Evolutionary conservation across 1,140 invertebrate species (phyloP), one percentile per base, ranked within the genome.

Genomic region (Scaptomyza hsui): DNA sequence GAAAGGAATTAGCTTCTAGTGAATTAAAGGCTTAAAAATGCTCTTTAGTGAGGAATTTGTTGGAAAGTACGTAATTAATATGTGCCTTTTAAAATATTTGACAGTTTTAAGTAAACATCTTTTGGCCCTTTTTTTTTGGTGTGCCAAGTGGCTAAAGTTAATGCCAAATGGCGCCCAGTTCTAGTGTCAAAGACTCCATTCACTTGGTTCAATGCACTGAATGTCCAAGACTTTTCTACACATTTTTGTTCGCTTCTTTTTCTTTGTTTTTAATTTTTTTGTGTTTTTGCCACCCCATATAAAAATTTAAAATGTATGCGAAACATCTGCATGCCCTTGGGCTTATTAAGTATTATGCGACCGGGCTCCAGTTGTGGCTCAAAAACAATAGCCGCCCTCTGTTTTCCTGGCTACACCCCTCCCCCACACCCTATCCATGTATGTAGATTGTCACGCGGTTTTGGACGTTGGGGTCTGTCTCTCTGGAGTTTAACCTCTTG

Each of bases 401-500:
- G 48, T 37, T 37, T 0, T 12, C 26, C 26, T 2, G 6, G 26
- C 1, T 21, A 21, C 26, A 29, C 61, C n/a, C 10, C 2, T 1
- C 47, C 18, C 39, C 32, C 15, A 44, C 35, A 21, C 35, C 49
- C 26, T n/a, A n/a, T n/a, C 7, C 2, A 29, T 29, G n/a, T 62
- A 81, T 81, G 78, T 56, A 82, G 78, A 81, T 78, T 78, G 78
- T 47, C 45, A 75, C 78, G 69, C 78, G 76, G 59, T 78, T 77
- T 37, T 19, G 42, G 19, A n/a, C 13, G 64, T 3, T 49, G 39
- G 24, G 42, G 61, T 32, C 7, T 74, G 70, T 81, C 81, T 85
- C 4, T 37, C 81, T 85, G 53, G 81, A 81, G 81, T 74, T 81
- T 86, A 85, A 85, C 81, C 80, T 85, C 81, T 86, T 85, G 81